Conservation (phyloP, 2,113 vertebrate species). For the Glareola pratincola region DNA sequence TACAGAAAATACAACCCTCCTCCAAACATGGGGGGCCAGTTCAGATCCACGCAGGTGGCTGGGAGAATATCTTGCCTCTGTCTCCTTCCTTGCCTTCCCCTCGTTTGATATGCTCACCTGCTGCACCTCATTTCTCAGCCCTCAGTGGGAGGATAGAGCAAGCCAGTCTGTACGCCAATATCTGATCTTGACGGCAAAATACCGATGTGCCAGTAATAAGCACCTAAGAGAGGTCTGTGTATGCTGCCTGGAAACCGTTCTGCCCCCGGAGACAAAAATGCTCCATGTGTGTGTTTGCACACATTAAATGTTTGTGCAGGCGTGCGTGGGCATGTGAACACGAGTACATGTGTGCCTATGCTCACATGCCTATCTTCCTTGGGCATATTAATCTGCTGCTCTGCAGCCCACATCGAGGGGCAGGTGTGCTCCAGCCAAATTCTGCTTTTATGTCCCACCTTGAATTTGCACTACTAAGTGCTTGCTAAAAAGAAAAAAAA, state of each 20-base stretch:
- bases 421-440: background rate
- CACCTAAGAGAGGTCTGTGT: background rate
- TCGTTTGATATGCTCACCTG: background rate
- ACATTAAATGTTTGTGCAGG: slow-evolving; percentile 19
- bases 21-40: background rate
- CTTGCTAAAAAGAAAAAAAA: background rate
- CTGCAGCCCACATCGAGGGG: background rate
- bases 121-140: background rate
- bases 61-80: background rate
- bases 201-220: background rate
- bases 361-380: background rate
- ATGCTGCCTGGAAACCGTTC: slow-evolving; percentile 13
- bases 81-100: background rate
- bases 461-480: background rate
- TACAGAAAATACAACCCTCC: background rate
- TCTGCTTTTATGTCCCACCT: background rate
- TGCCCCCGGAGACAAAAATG: slow-evolving; percentile 16
- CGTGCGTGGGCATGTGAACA: slow-evolving; percentile 5
- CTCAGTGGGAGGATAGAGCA: background rate
- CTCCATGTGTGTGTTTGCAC: background rate
- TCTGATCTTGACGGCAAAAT: slow-evolving; percentile 18
- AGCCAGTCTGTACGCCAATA: background rate
- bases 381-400: background rate
- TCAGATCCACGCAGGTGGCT: background rate
- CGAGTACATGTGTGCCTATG: background rate